Evolutionary conservation across 2,113 vertebrate genomes (phyloP), one percentile per base, ranked within the genome.

Genomic region (Orientallactaga bullata): DNA sequence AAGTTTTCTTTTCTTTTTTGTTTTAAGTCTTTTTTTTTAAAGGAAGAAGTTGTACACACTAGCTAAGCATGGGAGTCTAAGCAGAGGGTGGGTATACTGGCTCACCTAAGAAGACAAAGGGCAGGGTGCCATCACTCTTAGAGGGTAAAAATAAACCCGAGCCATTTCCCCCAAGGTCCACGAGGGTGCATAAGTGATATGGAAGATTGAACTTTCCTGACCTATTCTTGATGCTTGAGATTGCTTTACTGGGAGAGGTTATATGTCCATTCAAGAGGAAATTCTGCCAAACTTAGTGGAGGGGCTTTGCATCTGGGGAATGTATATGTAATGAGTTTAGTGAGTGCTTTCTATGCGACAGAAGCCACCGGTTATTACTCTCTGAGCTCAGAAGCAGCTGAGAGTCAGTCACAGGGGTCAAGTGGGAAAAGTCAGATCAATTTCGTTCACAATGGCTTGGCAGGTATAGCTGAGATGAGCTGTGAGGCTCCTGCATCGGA

Each of bases 321-420:
- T 60, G 24, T 0, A 0, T 26, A 7, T 1, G 20, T 30, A 5
- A 68, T 11, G 4, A 47, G 32, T 47, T 51, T 24, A 39, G 0
- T 37, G 65, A 47, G 16, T n/a, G 1, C 23, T 74, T 74, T 71
- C n/a, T 55, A 0, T 12, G 74, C 20, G 16, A 26, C 30, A 21
- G 37, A 16, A 73, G 9, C 26, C 42, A 5, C 13, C 37, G 3
- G 1, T 8, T n/a, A 23, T 42, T 35, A 60, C n/a, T 16, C n/a
- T 39, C 32, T 60, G 58, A 73, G 68, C 20, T 83, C 21, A 58
- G 58, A 82, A 5, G 21, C 58, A 37, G 23, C 60, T 12, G 30
- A 42, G 61, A 37, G 66, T 18, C 1, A 66, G 60, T 32, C 26
- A 18, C 13, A 35, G 1, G 23, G 21, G 10, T 63, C 28, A 15